Conservation (phyloP, 2,888 invertebrate genomes). For the Sphaerophoria taeniata region DNA sequence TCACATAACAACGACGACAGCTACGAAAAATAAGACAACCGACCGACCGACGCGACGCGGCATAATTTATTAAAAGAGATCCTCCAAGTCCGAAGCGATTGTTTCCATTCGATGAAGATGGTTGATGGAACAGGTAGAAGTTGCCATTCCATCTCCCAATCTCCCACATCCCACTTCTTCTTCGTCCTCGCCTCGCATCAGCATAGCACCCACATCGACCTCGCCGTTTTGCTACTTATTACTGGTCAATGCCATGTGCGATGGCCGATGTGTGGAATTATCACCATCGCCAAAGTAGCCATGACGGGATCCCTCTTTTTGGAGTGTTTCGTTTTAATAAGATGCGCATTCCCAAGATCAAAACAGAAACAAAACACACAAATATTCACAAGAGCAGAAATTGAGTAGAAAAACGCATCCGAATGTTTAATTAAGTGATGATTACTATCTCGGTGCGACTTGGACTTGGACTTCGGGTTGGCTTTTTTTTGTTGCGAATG, state of each 20-base stretch:
- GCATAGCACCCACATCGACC: neutral
- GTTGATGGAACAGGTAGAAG: conserved; percentile 68
- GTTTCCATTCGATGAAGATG: conserved; percentile 33
- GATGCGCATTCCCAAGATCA: conserved; percentile 67
- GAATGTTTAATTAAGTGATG: conserved; percentile 75
- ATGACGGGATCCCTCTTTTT: conserved; percentile 35
- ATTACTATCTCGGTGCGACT: conserved; percentile 65
- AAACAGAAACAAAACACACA: conserved; percentile 15
- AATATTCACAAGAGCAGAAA: neutral
- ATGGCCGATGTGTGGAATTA: conserved; percentile 51
- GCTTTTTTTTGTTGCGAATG: conserved; percentile 47
- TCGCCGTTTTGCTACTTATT: conserved; percentile 37
- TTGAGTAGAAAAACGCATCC: conserved; percentile 46
- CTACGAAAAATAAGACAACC: neutral
- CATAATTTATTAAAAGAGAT: conserved; percentile 69
- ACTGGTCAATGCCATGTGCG: conserved; percentile 63
- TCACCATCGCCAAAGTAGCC: conserved; percentile 52
- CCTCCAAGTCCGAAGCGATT: conserved; percentile 61
- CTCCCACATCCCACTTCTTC: conserved; percentile 48
- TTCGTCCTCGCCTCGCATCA: conserved; percentile 33
- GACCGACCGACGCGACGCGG: conserved; percentile 41
- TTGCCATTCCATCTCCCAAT: neutral
- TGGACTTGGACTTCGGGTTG: neutral
- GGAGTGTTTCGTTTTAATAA: conserved; percentile 56
- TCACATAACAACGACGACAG: conserved; percentile 40